Evolutionary conservation across 2,113 vertebrate species (phyloP).

Genomic region (Rynchops niger): DNA sequence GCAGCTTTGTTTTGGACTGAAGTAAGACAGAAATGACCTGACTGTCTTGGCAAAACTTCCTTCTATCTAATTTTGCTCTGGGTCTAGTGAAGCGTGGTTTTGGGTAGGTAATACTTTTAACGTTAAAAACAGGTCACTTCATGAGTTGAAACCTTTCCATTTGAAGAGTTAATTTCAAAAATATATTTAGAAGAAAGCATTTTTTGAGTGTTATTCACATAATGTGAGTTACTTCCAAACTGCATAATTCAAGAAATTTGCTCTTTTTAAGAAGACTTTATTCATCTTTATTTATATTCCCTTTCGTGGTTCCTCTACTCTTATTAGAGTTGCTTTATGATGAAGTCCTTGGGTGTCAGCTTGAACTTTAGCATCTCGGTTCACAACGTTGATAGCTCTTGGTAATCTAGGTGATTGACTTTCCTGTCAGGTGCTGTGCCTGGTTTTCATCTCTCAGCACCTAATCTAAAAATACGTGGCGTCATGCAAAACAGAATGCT

Average conservation of each 20-base stretch:
- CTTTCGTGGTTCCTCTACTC: not conserved
- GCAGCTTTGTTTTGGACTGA: not conserved
- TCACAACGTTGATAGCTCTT: not conserved
- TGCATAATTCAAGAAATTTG: not conserved
- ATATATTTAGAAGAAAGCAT: not conserved
- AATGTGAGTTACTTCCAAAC: not conserved
- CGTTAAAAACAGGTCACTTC: not conserved
- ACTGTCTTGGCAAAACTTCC: not conserved
- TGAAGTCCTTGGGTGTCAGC: not conserved
- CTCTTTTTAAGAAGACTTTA: not conserved
- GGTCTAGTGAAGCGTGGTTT: not conserved
- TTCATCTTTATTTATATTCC: not conserved
- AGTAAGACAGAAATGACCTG: not conserved
- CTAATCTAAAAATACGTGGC: not conserved
- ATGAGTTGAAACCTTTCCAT: not conserved
- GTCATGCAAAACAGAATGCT: not conserved
- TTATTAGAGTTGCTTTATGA: not conserved
- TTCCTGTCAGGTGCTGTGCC: not conserved
- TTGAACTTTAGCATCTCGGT: not conserved
- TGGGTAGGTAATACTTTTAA: not conserved
- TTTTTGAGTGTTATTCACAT: not conserved
- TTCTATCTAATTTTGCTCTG: not conserved
- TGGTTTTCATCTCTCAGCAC: not conserved
- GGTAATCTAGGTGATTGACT: not conserved
- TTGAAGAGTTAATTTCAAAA: not conserved